These are phyloP conservation scores for Pseudococcus jackbeardsleyi DNA, from an alignment of 2,888 invertebrate genomes.

Conservation along the genomic window DNA sequence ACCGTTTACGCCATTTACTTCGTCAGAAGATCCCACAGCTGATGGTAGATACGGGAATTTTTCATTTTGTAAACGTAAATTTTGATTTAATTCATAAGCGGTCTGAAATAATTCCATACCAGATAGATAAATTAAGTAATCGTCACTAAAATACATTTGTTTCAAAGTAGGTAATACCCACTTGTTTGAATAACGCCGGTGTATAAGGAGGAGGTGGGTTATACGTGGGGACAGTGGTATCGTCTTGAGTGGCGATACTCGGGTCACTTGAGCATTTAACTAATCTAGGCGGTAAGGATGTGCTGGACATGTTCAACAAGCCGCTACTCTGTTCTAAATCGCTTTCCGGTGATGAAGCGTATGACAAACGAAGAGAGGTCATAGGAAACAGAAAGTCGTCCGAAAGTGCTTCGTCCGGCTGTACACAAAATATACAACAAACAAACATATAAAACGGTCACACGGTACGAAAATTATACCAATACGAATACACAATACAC, in stretches of 20 bases:
- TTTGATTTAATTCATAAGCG: slow-evolving; percentile 67
- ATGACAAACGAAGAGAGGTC: slow-evolving; percentile 93
- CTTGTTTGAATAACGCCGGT: slow-evolving; percentile 70
- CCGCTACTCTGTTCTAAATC: slow-evolving; percentile 85
- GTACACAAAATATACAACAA: slow-evolving; percentile 69
- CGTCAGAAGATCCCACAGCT: background rate
- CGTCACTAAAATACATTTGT: background rate
- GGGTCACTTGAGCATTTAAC: slow-evolving; percentile 93
- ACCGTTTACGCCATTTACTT: slow-evolving; percentile 64
- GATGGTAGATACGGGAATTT: slow-evolving; percentile 74
- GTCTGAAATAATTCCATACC: slow-evolving; percentile 66
- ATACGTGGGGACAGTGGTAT: slow-evolving; percentile 72
- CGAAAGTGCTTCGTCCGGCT: slow-evolving; percentile 96
- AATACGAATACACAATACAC: slow-evolving; percentile 38
- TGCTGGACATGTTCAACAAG: slow-evolving; percentile 66
- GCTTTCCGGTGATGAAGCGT: slow-evolving; percentile 96
- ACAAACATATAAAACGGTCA: slow-evolving; percentile 67
- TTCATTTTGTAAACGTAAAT: slow-evolving; percentile 67
- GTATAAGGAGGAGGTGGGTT: slow-evolving; percentile 88
- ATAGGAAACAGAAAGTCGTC: slow-evolving; percentile 99
- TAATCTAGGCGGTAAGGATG: slow-evolving; percentile 69
- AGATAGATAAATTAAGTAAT: too few species aligned
- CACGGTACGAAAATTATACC: slow-evolving; percentile 65
- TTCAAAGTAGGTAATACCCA: slow-evolving; percentile 62
- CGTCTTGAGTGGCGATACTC: slow-evolving; percentile 93